Evolutionary conservation across 2,888 invertebrate species (phyloP), one percentile per base, ranked within the genome.

Genomic region (Dichetophora obliterata): DNA sequence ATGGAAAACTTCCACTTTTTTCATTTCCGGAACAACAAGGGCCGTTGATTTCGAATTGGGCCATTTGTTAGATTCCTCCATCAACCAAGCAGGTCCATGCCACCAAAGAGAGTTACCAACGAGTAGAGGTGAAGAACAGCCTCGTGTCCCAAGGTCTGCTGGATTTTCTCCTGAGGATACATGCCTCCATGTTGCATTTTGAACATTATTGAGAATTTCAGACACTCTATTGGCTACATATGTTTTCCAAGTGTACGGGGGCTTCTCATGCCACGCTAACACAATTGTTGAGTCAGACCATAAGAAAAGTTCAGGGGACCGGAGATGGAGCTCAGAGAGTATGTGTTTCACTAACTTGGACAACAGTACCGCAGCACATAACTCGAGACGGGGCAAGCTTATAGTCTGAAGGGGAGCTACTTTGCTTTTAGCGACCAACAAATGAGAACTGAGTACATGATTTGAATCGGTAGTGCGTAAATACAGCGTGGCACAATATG

Each of bases 241-340:
- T 2, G 78, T 76, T 34, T 59, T 78, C 76, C 69, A 76, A 0
- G 19, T 43, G 43, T 68, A 59, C 5, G 79, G 71, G 22, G 75
- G 31, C 54, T 76, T 79, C 37, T 75, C 59, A 34, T 77, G 63
- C 71, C 79, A 79, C 0, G 75, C 69, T 2, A 74, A 43, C 14
- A 79, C 76, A 27, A 77, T 77, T 6, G 79, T 50, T 1, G 75
- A 76, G 37, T 79, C 76, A 1, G 75, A 70, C 71, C 76, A 79
- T n/a, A n/a, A n/a, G n/a, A n/a, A n/a, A n/a, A n/a, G n/a, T n/a
- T n/a, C n/a, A n/a, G n/a, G n/a, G n/a, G n/a, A n/a, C n/a, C n/a
- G n/a, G 5, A 68, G 43, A 63, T 24, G 9, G 6, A 43, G 8
- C 5, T 22, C 14, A n/a, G n/a, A n/a, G n/a, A n/a, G n/a, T n/a